Evolutionary conservation across 2,888 invertebrate species (phyloP), one percentile per base, ranked within the genome.

Genomic region (Ophion slaviceki): DNA sequence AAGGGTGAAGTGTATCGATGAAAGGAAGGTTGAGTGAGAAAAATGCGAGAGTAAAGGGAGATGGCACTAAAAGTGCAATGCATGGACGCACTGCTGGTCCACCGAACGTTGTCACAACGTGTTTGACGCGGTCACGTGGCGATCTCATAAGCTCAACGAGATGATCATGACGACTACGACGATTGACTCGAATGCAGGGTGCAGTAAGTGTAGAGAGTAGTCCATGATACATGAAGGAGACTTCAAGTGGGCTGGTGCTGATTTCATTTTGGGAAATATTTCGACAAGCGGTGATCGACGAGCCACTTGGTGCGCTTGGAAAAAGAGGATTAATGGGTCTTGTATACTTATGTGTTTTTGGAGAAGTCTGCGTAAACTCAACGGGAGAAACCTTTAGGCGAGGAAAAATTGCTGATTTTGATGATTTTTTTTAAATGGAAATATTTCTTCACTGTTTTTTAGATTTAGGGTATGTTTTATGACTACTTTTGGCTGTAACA

Each of bases 21-120:
- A 70, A 77, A 36, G 61, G 59, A 36, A 64, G 64, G 24, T 20
- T 47, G 61, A 81, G 67, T 17, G 28, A 79, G 66, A 70, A 53
- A 40, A 45, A 70, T 47, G 72, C 7, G 66, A 17, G 36, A 20
- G 32, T 71, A n/a, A 36, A 77, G 66, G 47, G 68, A 74, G 11
- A 72, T 40, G 59, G 72, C 36, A 20, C 57, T 5, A 17, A 53
- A 53, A 24, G 47, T 53, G 28, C 11, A 70, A 20, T 36, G 57
- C 32, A 59, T 75, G 24, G 3, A 68, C 59, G 28, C 7, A 68
- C 45, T 40, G 67, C 6, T 28, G 87, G 84, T 45, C 79, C 75
- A 89, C 88, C 91, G 88, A 90, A 91, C 85, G 90, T 87, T 91
- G 91, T 90, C 91, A 89, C 88, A 90, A 90, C 87, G 90, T 90